Evolutionary conservation across 2,888 invertebrate species (phyloP), one percentile per base, ranked within the genome.

Genomic region (Lasius platythorax): DNA sequence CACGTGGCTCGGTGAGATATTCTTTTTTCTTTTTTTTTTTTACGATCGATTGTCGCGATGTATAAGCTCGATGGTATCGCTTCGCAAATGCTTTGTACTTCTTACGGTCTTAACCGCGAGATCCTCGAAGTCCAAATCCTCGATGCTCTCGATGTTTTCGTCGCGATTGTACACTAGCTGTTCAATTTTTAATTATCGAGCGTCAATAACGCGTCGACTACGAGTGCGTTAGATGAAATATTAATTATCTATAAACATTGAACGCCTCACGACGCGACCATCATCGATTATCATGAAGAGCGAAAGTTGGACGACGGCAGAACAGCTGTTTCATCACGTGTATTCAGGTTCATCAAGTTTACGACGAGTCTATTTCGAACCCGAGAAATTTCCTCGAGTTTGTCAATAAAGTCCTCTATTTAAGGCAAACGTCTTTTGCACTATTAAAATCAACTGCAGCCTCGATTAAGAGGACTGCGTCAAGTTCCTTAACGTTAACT

Each of bases 341-440:
- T 18, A 40, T 50, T n/a, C 4, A 23, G 9, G 8, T n/a, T 23
- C 64, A 23, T 8, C 66, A 9, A 64, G 15, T 64, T 64, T 23
- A 67, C n/a, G 11, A 66, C 37, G 9, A 40, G 15, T 66, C 53
- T 30, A 66, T 67, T 15, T 15, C n/a, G 66, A 61, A 64, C 30
- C 12, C 78, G 64, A 73, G 15, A 46, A 46, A 46, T 28, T 33
- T 28, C 50, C 30, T 37, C 30, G 30, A 30, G 43, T 67, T 53
- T 74, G 53, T 40, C 37, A 50, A 40, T 67, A 33, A 72, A 67
- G 78, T 75, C 75, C 64, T 83, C 75, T 87, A 75, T 68, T 87
- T 82, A 85, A 88, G 89, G 85, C 87, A 85, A 87, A 84, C 63
- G 37, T 58, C 58, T 81, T 87, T 89, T 87, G 85, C 82, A 87